Evolutionary conservation across 2,888 invertebrate species (phyloP), one percentile per base, ranked within the genome.

Genomic region (Pseudococcus viburni): DNA sequence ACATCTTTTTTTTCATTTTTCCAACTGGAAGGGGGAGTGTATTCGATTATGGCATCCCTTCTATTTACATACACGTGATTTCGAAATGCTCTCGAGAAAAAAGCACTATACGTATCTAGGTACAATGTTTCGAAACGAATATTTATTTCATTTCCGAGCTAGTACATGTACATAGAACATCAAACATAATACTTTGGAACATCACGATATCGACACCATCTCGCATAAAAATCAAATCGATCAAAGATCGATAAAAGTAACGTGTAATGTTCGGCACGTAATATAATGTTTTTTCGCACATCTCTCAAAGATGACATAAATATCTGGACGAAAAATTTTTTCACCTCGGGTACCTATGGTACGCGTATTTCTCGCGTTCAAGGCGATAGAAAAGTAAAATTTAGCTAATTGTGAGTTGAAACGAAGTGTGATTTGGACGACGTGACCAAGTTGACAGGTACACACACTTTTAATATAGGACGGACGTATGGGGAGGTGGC

Each of bases 341-440:
- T 59, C 3, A 59, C 59, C 59, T 59, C 5, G 19, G 19, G 59
- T 59, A 59, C 19, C 8, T 33, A 1, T 73, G 26, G 9, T 73
- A 9, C 26, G 26, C 26, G 26, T 33, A 33, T 33, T 33, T 33
- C 26, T 33, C 26, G 26, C 26, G 33, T 73, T 73, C 68, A 73
- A 73, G 68, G 68, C 68, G 68, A 73, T 73, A 73, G 68, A 73
- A 73, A 73, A 33, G 68, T 73, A 73, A 73, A 73, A 73, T 73
- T 73, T 33, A 33, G 15, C 68, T 73, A 73, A 73, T 73, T 73
- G 68, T 73, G 26, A 73, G 68, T 73, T 73, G 68, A 73, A 73
- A 73, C 68, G 68, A 73, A 73, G 68, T 73, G 68, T 73, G 68
- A 73, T 73, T 73, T 73, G 26, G 68, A 33, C 68, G 68, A 73